These are phyloP conservation scores for Drosophila gunungcola DNA, from an alignment of 1,140 invertebrate species.

Conservation along the genomic window DNA sequence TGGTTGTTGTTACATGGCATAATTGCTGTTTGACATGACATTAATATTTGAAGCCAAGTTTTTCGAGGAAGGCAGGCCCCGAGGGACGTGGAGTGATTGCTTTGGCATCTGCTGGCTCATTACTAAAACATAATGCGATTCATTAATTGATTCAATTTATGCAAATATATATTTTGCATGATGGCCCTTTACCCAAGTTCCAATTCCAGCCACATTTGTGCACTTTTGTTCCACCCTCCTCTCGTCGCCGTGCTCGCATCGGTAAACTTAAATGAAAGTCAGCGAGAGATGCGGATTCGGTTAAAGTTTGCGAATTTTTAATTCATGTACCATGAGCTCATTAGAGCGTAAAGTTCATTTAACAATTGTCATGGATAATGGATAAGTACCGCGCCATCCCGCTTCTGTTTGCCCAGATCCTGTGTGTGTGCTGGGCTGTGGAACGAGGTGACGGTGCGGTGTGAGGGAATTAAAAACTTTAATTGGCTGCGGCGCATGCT, in stretches of 20 bases:
- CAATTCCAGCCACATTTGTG: background rate
- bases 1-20: constrained; percentile 67
- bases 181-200: background rate
- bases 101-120: constrained; percentile 41
- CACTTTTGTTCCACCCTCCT: background rate
- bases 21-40: constrained; percentile 83
- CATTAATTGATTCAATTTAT: constrained; percentile 55
- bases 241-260: background rate
- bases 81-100: constrained; percentile 15
- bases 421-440: constrained; percentile 15
- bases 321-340: constrained; percentile 70
- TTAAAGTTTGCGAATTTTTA: constrained; percentile 48
- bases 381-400: constrained; percentile 35
- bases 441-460: constrained; percentile 9
- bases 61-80: constrained; percentile 15
- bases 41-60: constrained; percentile 75
- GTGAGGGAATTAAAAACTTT: constrained; percentile 76
- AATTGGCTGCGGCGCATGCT: constrained; percentile 77
- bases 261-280: constrained; percentile 40
- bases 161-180: constrained; percentile 39
- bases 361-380: constrained; percentile 79
- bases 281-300: constrained; percentile 37
- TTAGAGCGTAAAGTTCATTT: constrained; percentile 82
- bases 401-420: constrained; percentile 21
- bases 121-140: constrained; percentile 55